Base-by-base conservation (phyloP, 2,888 invertebrate genomes). In the Drosophila tripunctata region DNA sequence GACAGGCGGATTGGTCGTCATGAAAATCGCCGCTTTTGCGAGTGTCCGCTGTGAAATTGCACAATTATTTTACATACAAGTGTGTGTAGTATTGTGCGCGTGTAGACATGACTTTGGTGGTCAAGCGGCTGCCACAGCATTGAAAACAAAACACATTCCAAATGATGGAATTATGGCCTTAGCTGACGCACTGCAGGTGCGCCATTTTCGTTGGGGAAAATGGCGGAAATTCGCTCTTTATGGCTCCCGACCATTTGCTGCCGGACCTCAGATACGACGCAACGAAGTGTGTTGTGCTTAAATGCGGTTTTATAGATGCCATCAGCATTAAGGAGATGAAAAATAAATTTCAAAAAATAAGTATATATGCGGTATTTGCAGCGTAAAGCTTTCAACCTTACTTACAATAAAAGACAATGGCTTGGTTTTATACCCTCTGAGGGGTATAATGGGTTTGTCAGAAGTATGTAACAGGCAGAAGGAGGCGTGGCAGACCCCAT, bases 111-210 rank as follows among this genome's bases (percentile, higher is more conserved):
- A 27, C 21, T 33, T n/a, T 58, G 55, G 48, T 61, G 78, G 78
- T 74, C 62, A 61, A 66, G 57, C 35, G 64, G 41, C 55, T 43
- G 54, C 44, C 60, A 43, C 67, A 41, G 41, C 64, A 69, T 54
- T 22, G 50, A 56, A 74, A 71, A 45, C 50, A 47, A 50, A 65
- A 66, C 50, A 62, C 69, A 68, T 68, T 73, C 62, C 43, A 33
- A 54, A 48, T 31, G 57, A 51, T 51, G 52, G 63, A 75, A 82
- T 71, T 71, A 64, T 45, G 57, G 60, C 60, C 66, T 41, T 33
- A 48, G 58, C 51, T 75, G 76, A 79, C n/a, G 83, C 83, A 79
- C 63, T 86, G 76, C 80, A 82, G 73, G 76, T 78, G 79, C 61
- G 50, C 62, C 52, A 69, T 63, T 76, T 76, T 83, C 45, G 19